These are phyloP conservation scores for Anabacerthia variegaticeps DNA, from an alignment of 2,797 vertebrate genomes.

Conservation along the genomic window DNA sequence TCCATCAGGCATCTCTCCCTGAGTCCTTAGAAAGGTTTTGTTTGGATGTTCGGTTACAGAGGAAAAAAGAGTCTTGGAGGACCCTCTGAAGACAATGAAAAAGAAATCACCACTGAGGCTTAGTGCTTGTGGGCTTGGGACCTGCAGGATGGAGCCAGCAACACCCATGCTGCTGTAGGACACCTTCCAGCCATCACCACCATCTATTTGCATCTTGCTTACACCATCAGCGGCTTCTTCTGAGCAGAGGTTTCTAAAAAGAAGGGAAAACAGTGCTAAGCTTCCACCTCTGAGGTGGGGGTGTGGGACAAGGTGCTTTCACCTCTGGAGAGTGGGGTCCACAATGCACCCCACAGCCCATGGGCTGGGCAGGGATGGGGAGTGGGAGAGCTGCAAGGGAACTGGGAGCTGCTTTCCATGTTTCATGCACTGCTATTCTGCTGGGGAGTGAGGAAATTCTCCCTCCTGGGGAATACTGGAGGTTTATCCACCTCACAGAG, in stretches of 20 bases:
- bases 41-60: neutral
- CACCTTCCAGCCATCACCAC: neutral
- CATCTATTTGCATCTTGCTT: neutral
- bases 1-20: constrained; percentile 39
- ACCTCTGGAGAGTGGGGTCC: neutral
- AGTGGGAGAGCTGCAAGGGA: neutral
- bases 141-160: fast-evolving
- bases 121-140: neutral
- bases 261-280: neutral
- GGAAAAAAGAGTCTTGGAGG: neutral
- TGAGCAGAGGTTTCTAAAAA: neutral
- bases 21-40: constrained; percentile 21
- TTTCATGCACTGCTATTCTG: neutral
- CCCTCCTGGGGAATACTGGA: neutral
- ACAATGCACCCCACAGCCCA: neutral
- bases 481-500: neutral
- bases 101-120: constrained; percentile 37
- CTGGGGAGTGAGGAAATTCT: neutral
- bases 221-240: neutral
- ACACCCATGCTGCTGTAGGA: neutral
- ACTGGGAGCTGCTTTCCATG: neutral
- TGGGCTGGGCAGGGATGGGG: neutral
- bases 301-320: neutral
- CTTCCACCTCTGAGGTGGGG: neutral
- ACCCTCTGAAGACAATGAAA: constrained; percentile 23